Evolutionary conservation across 1,140 invertebrate genomes (phyloP), one percentile per base, ranked within the genome.

Genomic region (Penaeus vannamei): DNA sequence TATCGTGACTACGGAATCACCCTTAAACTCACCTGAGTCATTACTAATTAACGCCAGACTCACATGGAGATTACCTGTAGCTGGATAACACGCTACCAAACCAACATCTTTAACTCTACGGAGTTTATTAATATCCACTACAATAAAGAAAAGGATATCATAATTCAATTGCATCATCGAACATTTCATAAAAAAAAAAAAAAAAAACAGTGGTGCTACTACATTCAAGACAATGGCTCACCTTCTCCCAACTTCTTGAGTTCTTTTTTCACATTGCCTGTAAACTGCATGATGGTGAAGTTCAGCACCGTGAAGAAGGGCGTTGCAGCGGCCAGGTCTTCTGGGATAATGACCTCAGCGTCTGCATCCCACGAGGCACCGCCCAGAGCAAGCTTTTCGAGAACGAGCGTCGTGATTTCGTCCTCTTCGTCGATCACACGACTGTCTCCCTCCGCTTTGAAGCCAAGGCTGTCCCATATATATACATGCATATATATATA

Each of bases 371-470:
- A 89, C 2, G 59, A 76, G 17, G 87, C 87, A 17, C 87, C 87
- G 2, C 82, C 72, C 32, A 89, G 32, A 46, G 83, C 87, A 23
- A 89, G 23, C 82, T 80, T 84, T 36, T 89, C 87, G 66, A 89
- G 59, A 20, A 89, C 82, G 26, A 89, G 60, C 12, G 87, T 62
- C 8, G 87, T 59, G 32, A 23, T 89, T 42, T 89, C 87, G 26
- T 89, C 87, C 32, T 89, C 87, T 26, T 89, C 87, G 20, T 81
- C 82, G 23, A 79, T 76, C 14, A 29, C 87, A 23, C 84, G 84
- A 17, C 69, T 69, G 10, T 89, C 87, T n/a, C 36, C 69, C 17
- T 89, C 87, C 1, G n/a, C 83, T 53, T 89, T 89, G 17, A 76
- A 12, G 32, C 80, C 82, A 53, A 89, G 60, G 19, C 46, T 22